These are phyloP conservation scores for Sebastes oblongus DNA, from an alignment of 2,797 vertebrate species.

Conservation along the genomic window DNA sequence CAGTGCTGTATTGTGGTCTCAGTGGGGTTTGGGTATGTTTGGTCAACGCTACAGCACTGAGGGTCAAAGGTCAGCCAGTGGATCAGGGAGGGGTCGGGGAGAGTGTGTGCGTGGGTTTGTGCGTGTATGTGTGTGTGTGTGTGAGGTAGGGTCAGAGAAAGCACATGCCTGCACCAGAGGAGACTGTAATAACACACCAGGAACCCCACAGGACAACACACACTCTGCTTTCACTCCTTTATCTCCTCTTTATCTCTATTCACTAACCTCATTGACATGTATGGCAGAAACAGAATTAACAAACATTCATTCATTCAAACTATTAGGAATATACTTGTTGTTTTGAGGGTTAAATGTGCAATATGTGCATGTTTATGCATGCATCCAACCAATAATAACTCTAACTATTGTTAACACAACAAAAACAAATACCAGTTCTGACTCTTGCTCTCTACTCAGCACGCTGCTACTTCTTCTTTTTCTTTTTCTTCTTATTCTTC, in stretches of 20 bases:
- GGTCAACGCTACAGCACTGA: slow-evolving; percentile 67
- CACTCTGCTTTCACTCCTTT: slow-evolving; percentile 51
- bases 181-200: slow-evolving; percentile 83
- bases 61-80: slow-evolving; percentile 69
- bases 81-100: slow-evolving; percentile 72
- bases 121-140: background rate
- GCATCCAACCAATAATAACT: background rate
- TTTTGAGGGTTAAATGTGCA: background rate
- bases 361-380: background rate
- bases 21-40: slow-evolving; percentile 76
- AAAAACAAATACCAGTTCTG: background rate
- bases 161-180: slow-evolving; percentile 70
- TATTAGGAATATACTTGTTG: background rate
- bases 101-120: slow-evolving; percentile 8
- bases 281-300: background rate
- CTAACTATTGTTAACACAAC: background rate
- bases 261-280: background rate
- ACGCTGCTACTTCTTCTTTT: too few species aligned
- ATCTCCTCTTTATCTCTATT: background rate
- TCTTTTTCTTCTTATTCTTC: too few species aligned
- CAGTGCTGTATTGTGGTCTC: slow-evolving; percentile 76
- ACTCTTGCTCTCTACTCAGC: background rate
- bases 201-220: slow-evolving; percentile 67
- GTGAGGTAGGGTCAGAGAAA: slow-evolving; percentile 63
- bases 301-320: background rate